Conservation (phyloP, 2,888 invertebrate genomes). For the Xylota segnis region DNA sequence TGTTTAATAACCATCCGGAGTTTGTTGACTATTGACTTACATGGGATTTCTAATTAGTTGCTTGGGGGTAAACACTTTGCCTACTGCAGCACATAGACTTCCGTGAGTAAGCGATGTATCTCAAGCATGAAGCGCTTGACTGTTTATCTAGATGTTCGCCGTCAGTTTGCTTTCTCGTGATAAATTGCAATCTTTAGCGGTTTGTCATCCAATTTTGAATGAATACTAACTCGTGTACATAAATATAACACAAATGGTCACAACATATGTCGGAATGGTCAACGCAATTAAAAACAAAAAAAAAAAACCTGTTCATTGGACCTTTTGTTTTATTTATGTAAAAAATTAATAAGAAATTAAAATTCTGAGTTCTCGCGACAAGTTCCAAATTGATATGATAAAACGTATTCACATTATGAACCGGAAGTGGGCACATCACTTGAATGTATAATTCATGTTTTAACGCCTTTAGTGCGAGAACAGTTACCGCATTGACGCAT, state of each 20-base stretch:
- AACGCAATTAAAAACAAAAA: neutral
- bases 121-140: neutral
- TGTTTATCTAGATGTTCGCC: neutral
- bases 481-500: neutral
- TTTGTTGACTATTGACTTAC: constrained; percentile 38
- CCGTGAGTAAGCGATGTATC: neutral
- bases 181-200: neutral
- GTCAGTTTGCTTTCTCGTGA: neutral
- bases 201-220: neutral
- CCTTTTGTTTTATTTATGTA: neutral
- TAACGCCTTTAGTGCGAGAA: constrained; percentile 14
- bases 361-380: neutral
- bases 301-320: neutral
- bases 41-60: constrained; percentile 38
- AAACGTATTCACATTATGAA: constrained; percentile 12
- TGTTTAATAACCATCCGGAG: constrained; percentile 32
- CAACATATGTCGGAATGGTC: constrained; percentile 3
- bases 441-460: constrained; percentile 31
- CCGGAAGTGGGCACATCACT: constrained; percentile 17
- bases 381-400: constrained; percentile 25
- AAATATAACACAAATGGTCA: neutral
- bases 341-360: constrained; percentile 1
- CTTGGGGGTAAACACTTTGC: neutral
- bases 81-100: neutral
- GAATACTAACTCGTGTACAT: neutral